Conservation (phyloP, 2,113 vertebrate species). For the Osmerus eperlanus region DNA sequence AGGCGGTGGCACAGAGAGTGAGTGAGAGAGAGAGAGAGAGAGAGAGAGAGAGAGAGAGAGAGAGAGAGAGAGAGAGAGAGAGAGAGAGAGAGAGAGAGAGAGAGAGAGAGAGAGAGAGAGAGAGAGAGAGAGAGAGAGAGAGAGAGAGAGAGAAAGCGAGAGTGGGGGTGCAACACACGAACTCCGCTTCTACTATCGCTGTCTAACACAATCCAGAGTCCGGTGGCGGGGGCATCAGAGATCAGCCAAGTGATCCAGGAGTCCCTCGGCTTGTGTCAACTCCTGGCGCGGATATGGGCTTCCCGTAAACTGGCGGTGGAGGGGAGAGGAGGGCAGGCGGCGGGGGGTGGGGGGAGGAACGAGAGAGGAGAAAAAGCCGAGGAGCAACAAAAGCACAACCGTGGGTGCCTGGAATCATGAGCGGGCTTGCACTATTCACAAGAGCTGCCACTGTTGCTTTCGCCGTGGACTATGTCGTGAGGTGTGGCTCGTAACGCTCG, state of each 20-base stretch:
- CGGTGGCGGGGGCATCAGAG: conserved; percentile 49
- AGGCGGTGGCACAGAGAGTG: conserved; percentile 21
- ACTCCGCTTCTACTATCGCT: conserved; percentile 65
- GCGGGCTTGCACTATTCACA: conserved; percentile 70
- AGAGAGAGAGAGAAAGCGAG: conserved; percentile 30
- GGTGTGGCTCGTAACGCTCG: conserved; percentile 66
- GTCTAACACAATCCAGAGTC: conserved; percentile 47
- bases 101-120: conserved; percentile 29
- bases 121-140: conserved; percentile 24
- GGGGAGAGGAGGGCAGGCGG: conserved; percentile 68
- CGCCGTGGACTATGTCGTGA: conserved; percentile 76
- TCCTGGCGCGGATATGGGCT: conserved; percentile 73
- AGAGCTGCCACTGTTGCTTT: conserved; percentile 66
- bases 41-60: conserved; percentile 27
- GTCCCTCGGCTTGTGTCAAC: conserved; percentile 43
- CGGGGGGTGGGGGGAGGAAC: conserved; percentile 63
- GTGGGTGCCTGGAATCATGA: conserved; percentile 80
- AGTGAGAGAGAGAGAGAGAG: conserved; percentile 26
- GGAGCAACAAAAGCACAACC: conserved; percentile 67
- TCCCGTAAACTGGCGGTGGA: conserved; percentile 67
- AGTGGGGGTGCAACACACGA: conserved; percentile 41
- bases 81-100: conserved; percentile 27
- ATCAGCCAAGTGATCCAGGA: conserved; percentile 41
- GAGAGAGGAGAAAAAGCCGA: conserved; percentile 53
- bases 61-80: conserved; percentile 26